Evolutionary conservation across 2,113 vertebrate species (phyloP).

Genomic region (Grantiella picta): DNA sequence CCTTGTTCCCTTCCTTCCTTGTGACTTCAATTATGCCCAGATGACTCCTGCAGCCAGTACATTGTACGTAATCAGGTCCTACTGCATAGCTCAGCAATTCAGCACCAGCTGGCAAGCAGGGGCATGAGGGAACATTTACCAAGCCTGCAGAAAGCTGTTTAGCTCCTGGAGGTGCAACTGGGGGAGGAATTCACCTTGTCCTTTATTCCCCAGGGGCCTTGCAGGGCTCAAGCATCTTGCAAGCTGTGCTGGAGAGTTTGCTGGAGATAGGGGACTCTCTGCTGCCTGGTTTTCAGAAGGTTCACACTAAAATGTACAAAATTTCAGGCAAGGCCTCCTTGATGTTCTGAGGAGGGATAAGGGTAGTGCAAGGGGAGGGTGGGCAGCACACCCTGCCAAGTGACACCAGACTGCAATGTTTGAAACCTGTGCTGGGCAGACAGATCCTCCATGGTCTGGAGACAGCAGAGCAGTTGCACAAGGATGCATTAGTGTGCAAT

Average conservation of each 20-base stretch:
- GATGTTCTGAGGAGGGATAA: not conserved
- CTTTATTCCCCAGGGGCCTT: not conserved
- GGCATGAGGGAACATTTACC: not conserved
- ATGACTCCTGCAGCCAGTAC: not conserved
- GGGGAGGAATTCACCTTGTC: not conserved
- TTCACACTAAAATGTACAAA: not conserved
- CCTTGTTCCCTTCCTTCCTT: not conserved
- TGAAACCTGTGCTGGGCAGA: not conserved
- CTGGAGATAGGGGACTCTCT: not conserved
- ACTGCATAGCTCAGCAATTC: not conserved
- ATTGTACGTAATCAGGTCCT: not conserved
- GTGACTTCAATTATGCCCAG: not conserved
- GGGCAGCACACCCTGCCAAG: rapidly evolving
- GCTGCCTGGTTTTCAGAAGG: not conserved
- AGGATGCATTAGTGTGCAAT: not conserved
- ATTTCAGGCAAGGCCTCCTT: not conserved
- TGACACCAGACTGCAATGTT: not conserved
- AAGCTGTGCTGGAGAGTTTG: not conserved
- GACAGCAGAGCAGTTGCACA: not conserved
- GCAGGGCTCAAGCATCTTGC: not conserved
- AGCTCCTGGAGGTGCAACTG: rapidly evolving
- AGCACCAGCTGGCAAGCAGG: not conserved
- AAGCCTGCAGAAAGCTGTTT: not conserved
- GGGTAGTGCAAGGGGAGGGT: not conserved
- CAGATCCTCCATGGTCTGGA: rapidly evolving